A percentile compares a stretch with the other conserved stretches of the same genome.
These are phyloP conservation scores for Chlorops oryzae DNA, from an alignment of 1,140 invertebrate genomes.

Conservation along the genomic window DNA sequence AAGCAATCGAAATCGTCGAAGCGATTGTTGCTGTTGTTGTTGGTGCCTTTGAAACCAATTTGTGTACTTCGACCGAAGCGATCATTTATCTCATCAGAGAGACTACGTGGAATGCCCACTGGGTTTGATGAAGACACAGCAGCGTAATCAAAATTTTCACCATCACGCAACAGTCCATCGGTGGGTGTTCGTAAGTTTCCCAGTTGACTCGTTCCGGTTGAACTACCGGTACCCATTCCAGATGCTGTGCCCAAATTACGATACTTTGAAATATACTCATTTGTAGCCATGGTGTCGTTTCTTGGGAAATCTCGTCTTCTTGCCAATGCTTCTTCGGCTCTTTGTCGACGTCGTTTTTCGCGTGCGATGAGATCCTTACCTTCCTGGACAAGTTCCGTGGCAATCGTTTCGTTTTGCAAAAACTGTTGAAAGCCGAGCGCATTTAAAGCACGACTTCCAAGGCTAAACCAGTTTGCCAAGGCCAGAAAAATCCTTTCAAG, in stretches of 20 bases:
- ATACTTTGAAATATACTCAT: constrained; percentile 46
- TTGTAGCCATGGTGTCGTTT: constrained; percentile 43
- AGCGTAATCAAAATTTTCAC: constrained; percentile 36
- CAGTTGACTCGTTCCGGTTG: background rate
- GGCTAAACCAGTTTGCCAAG: constrained; percentile 89
- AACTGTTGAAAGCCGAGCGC: constrained; percentile 94
- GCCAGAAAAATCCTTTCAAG: too few relatives aligned
- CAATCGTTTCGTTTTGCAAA: constrained; percentile 87
- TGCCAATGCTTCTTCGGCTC: constrained; percentile 69
- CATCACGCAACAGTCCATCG: constrained; percentile 44
- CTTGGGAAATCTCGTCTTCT: constrained; percentile 64
- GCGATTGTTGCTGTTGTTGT: constrained; percentile 43
- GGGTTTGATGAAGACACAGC: constrained; percentile 27
- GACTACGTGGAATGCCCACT: constrained; percentile 40
- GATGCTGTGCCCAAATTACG: constrained; percentile 54
- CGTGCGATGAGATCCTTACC: constrained; percentile 83
- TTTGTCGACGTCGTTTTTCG: constrained; percentile 76
- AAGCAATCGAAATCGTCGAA: constrained; percentile 49
- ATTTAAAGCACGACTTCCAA: constrained; percentile 84
- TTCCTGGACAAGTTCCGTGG: constrained; percentile 87
- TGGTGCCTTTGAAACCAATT: constrained; percentile 43
- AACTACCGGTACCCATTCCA: constrained; percentile 2
- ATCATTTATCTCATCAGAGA: constrained; percentile 56
- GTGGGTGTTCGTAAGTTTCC: constrained; percentile 28
- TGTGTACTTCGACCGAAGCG: constrained; percentile 57